Percentiles rank a stretch among this genome's conserved stretches.
Conservation (phyloP, 2,888 invertebrate species). For the Perizoma affinitatum region DNA sequence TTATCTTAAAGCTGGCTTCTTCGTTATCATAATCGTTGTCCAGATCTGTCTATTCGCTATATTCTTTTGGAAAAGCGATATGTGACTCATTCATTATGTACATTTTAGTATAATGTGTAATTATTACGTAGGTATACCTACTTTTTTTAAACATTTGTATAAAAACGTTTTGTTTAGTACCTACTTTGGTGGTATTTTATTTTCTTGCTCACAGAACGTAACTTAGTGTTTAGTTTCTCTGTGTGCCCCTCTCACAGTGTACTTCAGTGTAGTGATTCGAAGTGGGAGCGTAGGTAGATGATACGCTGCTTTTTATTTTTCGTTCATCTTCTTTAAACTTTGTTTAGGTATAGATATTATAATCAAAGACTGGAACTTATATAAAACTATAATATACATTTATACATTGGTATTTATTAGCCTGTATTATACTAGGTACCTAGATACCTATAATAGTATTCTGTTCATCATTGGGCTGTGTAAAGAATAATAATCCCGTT, state of each 20-base stretch:
- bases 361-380: no score
- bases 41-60: slow-evolving; percentile 53
- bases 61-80: slow-evolving; percentile 39
- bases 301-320: neutral
- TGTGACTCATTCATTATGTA: neutral
- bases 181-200: neutral
- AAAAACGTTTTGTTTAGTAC: neutral
- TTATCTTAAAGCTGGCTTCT: slow-evolving; percentile 46
- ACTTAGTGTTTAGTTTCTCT: no score
- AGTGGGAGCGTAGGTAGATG: no score
- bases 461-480: no score
- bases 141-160: neutral
- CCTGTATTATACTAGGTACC: no score
- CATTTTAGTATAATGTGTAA: slow-evolving; percentile 6
- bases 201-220: slow-evolving; percentile 8
- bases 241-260: no score
- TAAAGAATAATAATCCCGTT: no score
- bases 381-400: no score
- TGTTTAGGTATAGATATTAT: no score
- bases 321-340: neutral
- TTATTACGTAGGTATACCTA: neutral
- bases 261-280: no score
- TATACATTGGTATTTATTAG: no score
- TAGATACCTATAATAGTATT: no score
- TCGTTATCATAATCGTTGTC: slow-evolving; percentile 47